Base-by-base conservation (phyloP, 2,113 vertebrate species). In the Fregetta grallaria region DNA sequence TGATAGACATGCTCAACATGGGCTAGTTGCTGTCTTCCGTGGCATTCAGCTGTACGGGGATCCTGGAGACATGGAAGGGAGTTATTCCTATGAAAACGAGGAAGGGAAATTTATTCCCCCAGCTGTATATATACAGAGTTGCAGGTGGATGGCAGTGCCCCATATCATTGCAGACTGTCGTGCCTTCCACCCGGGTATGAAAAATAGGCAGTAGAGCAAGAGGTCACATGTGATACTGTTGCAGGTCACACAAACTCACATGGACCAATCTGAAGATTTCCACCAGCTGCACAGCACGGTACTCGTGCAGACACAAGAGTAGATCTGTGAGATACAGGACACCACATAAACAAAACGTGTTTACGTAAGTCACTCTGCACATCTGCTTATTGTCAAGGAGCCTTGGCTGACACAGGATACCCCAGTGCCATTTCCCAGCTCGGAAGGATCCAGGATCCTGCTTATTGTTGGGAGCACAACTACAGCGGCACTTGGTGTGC, bases 301-400 rank as follows among this genome's bases (percentile, higher is more conserved):
- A 16, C 62, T 93, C 18, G 2, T 3, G 2, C 49, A 53, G 71
- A 59, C 36, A 20, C 21, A 3, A 73, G 67, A 15, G 68, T 36
- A 71, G 78, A 38, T 88, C 32, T 42, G 50, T 71, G 88, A 86
- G 78, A 58, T 83, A 42, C 0, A 0, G 42, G 38, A n/a, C 45
- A 34, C 18, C 1, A 3, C 52, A 25, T 44, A 80, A 96, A 55
- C 85, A 80, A 68, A 78, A 66, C 23, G 3, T 62, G 50, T 86
- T 94, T 77, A 16, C 62, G 2, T 75, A 55, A 66, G 56, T 36
- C 75, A 40, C 53, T n/a, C 72, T 80, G 75, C 78, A 88, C 81
- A 90, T 95, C 82, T 96, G 88, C 55, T 88, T 63, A 22, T 58
- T 93, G 32, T 86, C 47, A 23, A 30, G 59, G 55, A 94, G 67